A percentile compares a stretch with the other conserved stretches of the same genome.
These are phyloP conservation scores for Folsomia candida DNA, from an alignment of 2,888 invertebrate genomes.

Conservation along the genomic window DNA sequence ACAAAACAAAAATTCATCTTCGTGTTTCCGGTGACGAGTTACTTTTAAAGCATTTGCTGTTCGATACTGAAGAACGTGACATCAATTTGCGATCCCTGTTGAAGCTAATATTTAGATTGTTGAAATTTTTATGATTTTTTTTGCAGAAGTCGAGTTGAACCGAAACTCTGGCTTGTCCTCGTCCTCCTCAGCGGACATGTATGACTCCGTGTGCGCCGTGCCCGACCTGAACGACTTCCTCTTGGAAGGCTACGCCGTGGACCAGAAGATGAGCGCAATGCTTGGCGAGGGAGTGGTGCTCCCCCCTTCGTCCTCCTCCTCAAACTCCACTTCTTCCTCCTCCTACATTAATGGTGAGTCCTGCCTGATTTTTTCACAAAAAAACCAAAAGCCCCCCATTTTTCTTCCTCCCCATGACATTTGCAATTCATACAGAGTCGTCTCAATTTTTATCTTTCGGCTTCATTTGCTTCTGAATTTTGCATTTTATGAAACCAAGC, in stretches of 20 bases:
- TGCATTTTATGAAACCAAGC: background rate
- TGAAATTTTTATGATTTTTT: no score
- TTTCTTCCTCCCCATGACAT: background rate
- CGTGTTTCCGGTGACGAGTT: no score
- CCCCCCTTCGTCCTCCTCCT: constrained; percentile 52
- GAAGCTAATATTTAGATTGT: no score
- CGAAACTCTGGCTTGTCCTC: constrained; percentile 53
- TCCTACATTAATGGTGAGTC: constrained; percentile 32
- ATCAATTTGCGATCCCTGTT: no score
- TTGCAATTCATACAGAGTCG: no score
- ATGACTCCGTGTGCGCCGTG: constrained; percentile 72
- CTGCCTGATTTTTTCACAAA: background rate
- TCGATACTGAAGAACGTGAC: no score
- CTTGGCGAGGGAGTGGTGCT: constrained; percentile 27
- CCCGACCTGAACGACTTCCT: constrained; percentile 69
- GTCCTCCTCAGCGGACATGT: constrained; percentile 57
- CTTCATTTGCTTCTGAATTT: background rate
- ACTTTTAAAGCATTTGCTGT: no score
- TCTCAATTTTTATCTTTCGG: background rate
- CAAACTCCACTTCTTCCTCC: constrained; percentile 35
- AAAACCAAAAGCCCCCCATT: no score
- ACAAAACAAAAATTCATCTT: background rate
- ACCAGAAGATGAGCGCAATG: constrained; percentile 53
- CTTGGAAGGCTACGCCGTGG: constrained; percentile 61
- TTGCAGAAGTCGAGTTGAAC: constrained; percentile 80